Evolutionary conservation across 2,888 invertebrate genomes (phyloP).

Genomic region (Tuta absoluta): DNA sequence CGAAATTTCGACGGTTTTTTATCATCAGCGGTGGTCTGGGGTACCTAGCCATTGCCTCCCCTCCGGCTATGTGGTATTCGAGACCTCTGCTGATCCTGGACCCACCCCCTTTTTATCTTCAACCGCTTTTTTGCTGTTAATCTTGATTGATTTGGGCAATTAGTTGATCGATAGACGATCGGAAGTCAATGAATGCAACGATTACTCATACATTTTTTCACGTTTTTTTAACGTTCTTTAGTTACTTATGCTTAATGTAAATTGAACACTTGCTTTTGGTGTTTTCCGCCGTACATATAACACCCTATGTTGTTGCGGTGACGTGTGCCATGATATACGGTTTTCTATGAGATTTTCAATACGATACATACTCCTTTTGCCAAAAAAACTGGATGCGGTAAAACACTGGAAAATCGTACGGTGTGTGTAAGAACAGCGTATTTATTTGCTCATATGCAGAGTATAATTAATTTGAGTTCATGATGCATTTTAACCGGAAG

Average conservation of each 20-base stretch:
- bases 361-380: too few species aligned
- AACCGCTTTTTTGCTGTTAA: constrained; percentile 58
- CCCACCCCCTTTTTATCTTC: constrained; percentile 70
- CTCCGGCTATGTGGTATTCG: constrained; percentile 77
- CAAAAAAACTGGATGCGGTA: too few species aligned
- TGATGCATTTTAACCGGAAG: too few species aligned
- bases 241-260: not conserved
- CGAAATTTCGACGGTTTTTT: constrained; percentile 58
- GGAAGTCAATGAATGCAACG: constrained; percentile 20
- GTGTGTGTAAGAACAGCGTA: too few species aligned
- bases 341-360: too few species aligned
- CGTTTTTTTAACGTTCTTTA: not conserved
- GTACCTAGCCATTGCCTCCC: constrained; percentile 65
- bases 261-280: too few species aligned
- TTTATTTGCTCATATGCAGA: too few species aligned
- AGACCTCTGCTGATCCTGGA: constrained; percentile 81
- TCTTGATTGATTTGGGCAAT: constrained; percentile 73
- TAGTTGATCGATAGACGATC: constrained; percentile 54
- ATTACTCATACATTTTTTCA: not conserved
- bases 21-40: constrained; percentile 80
- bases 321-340: too few species aligned
- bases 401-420: too few species aligned
- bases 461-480: too few species aligned
- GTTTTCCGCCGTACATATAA: too few species aligned
- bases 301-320: too few species aligned